phyloP scores from a whole-genome alignment of 2,113 vertebrate species.

The Riparia riparia region DNA sequence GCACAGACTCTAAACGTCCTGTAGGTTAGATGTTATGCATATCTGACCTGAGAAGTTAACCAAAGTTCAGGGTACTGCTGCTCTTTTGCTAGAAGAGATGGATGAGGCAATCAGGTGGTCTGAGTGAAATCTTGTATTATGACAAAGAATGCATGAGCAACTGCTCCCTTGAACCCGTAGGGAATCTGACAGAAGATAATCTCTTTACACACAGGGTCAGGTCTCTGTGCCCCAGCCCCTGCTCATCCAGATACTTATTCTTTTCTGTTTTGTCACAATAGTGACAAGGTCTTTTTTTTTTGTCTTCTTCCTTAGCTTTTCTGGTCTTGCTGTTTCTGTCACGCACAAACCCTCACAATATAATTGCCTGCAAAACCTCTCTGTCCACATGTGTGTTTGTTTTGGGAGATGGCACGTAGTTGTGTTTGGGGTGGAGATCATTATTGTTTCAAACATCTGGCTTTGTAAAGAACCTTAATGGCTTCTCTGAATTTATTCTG shows the following conservation, averaged over 20 bases:
- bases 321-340: slow-evolving; percentile 50
- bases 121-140: slow-evolving; percentile 37
- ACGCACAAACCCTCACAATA: neutral
- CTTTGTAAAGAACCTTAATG: slow-evolving; percentile 51
- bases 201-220: slow-evolving; percentile 31
- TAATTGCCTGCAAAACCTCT: slow-evolving; percentile 45
- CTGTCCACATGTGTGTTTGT: slow-evolving; percentile 63
- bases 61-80: neutral
- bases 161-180: neutral
- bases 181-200: slow-evolving; percentile 24
- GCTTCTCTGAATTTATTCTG: slow-evolving; percentile 49
- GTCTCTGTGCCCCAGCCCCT: neutral
- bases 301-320: neutral
- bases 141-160: neutral
- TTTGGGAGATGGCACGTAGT: slow-evolving; percentile 49
- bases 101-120: slow-evolving; percentile 20
- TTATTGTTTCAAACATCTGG: slow-evolving; percentile 70
- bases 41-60: slow-evolving; percentile 21
- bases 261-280: neutral
- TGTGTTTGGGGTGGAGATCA: slow-evolving; percentile 59
- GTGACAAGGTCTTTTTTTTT: neutral
- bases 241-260: slow-evolving; percentile 21
- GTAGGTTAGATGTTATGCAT: neutral
- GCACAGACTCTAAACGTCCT: neutral
- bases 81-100: slow-evolving; percentile 14